phyloP scores from a whole-genome alignment of 2,888 invertebrate species.

The Allophyes oxyacanthae region DNA sequence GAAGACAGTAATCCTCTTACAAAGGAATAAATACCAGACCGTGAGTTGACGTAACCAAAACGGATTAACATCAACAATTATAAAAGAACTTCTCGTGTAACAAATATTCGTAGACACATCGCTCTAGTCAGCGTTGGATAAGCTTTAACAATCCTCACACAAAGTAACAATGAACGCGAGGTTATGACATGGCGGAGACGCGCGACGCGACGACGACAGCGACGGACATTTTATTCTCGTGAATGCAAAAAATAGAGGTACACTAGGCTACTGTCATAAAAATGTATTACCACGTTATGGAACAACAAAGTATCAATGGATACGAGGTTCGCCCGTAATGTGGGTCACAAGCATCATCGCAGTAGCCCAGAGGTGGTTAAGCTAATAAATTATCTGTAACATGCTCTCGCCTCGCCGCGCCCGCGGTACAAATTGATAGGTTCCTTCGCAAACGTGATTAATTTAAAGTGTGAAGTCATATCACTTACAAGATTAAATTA shows the following conservation, averaged over 20 bases:
- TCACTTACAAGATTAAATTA: conserved; percentile 49
- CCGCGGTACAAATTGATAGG: conserved; percentile 65
- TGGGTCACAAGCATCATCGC: conserved; percentile 64
- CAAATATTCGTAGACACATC: conserved; percentile 38
- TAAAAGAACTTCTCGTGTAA: conserved; percentile 59
- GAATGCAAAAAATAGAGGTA: conserved; percentile 55
- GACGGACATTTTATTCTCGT: conserved; percentile 47
- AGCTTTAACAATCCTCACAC: conserved; percentile 54
- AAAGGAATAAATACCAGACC: conserved; percentile 53
- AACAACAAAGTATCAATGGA: conserved; percentile 56
- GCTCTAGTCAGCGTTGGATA: conserved; percentile 44
- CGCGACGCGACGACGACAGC: conserved; percentile 32
- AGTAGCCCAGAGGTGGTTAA: conserved; percentile 62
- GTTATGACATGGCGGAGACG: conserved; percentile 56
- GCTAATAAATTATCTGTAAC: conserved; percentile 67
- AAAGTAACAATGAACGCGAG: conserved; percentile 56
- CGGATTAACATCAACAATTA: conserved; percentile 75
- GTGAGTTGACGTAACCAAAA: conserved; percentile 75
- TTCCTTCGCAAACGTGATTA: conserved; percentile 66
- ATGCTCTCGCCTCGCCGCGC: conserved; percentile 50
- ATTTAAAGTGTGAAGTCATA: conserved; percentile 62
- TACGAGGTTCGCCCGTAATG: conserved; percentile 57
- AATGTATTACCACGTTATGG: conserved; percentile 54
- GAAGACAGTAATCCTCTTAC: conserved; percentile 44
- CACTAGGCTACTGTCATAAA: conserved; percentile 46